These are phyloP conservation scores for Sialis fuliginosa DNA, from an alignment of 2,888 invertebrate species.

Conservation along the genomic window DNA sequence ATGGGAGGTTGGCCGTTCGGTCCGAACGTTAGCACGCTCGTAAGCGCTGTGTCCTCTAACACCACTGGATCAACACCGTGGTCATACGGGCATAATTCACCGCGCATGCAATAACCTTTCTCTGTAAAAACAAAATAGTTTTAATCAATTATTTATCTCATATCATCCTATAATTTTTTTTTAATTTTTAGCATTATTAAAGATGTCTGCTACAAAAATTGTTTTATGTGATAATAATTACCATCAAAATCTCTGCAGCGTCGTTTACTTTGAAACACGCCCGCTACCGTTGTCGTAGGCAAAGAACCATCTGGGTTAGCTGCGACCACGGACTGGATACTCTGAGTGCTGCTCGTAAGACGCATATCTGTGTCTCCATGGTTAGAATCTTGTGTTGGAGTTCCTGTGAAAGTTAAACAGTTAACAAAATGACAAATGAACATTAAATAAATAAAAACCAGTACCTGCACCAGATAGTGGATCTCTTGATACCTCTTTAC, in stretches of 20 bases:
- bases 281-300: slow-evolving; percentile 5
- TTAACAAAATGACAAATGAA: neutral
- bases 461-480: slow-evolving; percentile 5
- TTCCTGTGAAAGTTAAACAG: slow-evolving; percentile 20
- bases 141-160: neutral
- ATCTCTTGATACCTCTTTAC: slow-evolving; percentile 1
- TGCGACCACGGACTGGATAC: slow-evolving; percentile 32
- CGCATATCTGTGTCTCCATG: slow-evolving; percentile 36
- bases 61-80: slow-evolving; percentile 95
- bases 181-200: too few relatives aligned
- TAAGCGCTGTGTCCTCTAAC: slow-evolving; percentile 62
- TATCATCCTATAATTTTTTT: neutral
- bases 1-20: slow-evolving; percentile 21
- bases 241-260: slow-evolving; percentile 83
- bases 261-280: slow-evolving; percentile 26
- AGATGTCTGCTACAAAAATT: neutral
- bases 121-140: slow-evolving; percentile 31
- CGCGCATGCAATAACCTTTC: slow-evolving; percentile 90
- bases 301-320: slow-evolving; percentile 15
- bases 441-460: neutral
- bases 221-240: slow-evolving; percentile 19
- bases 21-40: slow-evolving; percentile 32
- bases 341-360: slow-evolving; percentile 30
- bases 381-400: slow-evolving; percentile 38
- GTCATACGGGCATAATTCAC: slow-evolving; percentile 92